Base-by-base conservation (phyloP, 2,113 vertebrate species). In the Megalops atlanticus region DNA sequence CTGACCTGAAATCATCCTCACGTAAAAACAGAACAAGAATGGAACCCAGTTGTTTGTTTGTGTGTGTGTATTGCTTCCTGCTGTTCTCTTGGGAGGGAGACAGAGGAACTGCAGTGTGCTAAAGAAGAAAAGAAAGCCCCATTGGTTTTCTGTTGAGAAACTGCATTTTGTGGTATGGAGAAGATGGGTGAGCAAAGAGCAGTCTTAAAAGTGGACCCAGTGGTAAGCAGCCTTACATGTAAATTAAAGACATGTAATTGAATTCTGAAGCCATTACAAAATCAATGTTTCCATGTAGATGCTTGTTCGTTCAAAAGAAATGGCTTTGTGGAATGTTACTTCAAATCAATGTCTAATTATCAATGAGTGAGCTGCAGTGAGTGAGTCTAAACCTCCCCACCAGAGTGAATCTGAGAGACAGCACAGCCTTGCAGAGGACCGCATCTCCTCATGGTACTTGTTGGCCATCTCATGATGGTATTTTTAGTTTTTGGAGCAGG, bases 401-500 rank as follows among this genome's bases (percentile, higher is more conserved):
- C 43, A 45, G 6, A 6, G 43, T 14, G 14, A 45, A 45, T 14
- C 43, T 45, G 21, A 58, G 52, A 27, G 52, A 15, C 21, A 58
- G 24, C 18, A n/a, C 33, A 70, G 68, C 27, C 15, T 70, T 27
- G 68, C 33, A 35, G 31, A 16, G 68, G 68, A 71, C 69, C 12
- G 33, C 16, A 18, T 38, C 35, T 15, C 35, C 69, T 4, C 35
- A 35, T 18, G 1, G 35, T 71, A 18, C 11, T n/a, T 38, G 24
- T 14, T 14, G 35, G 31, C 33, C 69, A 71, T 71, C 69, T 36
- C 71, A 38, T 73, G 8, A 24, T 74, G 45, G 49, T 80, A 81
- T 82, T 82, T 85, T 80, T 83, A 77, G 71, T 47, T 72, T 18
- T 73, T 58, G 21, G 5, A 77, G 40, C 36, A 27, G 40, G 12